Percentiles rank a stretch among this genome's conserved stretches.
These are phyloP conservation scores for Sebastes jordani DNA, from an alignment of 2,797 vertebrate species.

Conservation along the genomic window DNA sequence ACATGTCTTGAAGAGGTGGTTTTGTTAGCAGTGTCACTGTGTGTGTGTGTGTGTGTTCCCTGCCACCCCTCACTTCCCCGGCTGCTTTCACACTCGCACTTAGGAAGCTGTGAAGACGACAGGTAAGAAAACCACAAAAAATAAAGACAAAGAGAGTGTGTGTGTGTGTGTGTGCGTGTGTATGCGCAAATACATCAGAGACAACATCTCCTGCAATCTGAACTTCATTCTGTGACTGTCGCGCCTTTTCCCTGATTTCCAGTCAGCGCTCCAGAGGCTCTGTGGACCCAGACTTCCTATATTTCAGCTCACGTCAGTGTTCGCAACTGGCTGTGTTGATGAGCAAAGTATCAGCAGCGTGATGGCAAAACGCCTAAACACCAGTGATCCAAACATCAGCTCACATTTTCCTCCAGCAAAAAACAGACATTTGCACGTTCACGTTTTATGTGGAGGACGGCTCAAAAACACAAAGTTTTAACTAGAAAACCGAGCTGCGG, in stretches of 20 bases:
- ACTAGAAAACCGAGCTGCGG: neutral
- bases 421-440: neutral
- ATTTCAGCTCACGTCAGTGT: conserved; percentile 6
- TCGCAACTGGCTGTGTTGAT: conserved; percentile 11
- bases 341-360: neutral
- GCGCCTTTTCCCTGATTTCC: conserved; percentile 29
- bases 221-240: conserved; percentile 27
- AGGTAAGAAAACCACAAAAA: neutral
- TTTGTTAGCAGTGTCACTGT: conserved; percentile 7
- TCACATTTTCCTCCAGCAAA: neutral
- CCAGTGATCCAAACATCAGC: neutral
- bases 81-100: conserved; percentile 27
- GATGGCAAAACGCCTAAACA: conserved; percentile 8
- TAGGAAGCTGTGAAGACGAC: conserved; percentile 5
- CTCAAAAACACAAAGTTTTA: neutral
- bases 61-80: neutral
- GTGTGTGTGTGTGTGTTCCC: neutral
- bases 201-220: conserved; percentile 20
- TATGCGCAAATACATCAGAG: neutral
- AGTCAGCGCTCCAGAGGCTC: conserved; percentile 5
- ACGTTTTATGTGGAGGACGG: neutral
- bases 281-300: neutral
- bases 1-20: conserved; percentile 24
- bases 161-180: neutral
- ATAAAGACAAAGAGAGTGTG: conserved; percentile 11